Evolutionary conservation across 2,113 vertebrate genomes (phyloP), one percentile per base, ranked within the genome.

Genomic region (Apistogramma diplotaenia): DNA sequence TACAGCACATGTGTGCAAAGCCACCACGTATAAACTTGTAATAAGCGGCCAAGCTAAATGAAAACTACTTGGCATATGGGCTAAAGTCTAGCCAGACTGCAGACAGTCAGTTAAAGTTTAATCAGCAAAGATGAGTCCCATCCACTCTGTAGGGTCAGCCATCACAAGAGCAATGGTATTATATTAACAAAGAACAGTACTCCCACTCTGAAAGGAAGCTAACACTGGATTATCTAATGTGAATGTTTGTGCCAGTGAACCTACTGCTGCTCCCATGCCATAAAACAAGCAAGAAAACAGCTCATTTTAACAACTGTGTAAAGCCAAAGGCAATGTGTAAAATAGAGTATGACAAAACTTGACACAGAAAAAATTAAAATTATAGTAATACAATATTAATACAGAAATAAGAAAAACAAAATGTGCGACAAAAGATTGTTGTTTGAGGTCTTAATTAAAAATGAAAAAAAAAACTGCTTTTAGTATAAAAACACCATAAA

Each of bases 61-160:
- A 49, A 78, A 86, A 79, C 18, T 56, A 53, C 12, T 55, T 43
- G 4, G n/a, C 2, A 8, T 55, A 18, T 4, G 2, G 13, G 33
- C 4, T 18, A 5, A 75, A 51, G 54, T 80, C 27, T 1, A 37
- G 49, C 7, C 65, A 25, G 31, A 77, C 23, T 18, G 53, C 81
- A 31, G 51, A 53, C 13, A 19, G 55, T 59, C n/a, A 25, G 85
- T 89, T 90, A 88, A 85, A 21, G 13, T 90, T 89, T 86, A 83
- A 82, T 60, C 59, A 57, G 13, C 4, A 15, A 19, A 55, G 40
- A 31, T 40, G 49, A 62, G 27, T 15, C 81, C 21, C 62, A 40
- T 74, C 57, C 76, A 59, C 56, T 80, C 11, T 74, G 54, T 58
- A 55, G 23, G 62, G 55, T 73, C 8, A 46, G 62, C 16, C 43